Conservation (phyloP, 2,113 vertebrate species). For the Oryzias javanicus region DNA sequence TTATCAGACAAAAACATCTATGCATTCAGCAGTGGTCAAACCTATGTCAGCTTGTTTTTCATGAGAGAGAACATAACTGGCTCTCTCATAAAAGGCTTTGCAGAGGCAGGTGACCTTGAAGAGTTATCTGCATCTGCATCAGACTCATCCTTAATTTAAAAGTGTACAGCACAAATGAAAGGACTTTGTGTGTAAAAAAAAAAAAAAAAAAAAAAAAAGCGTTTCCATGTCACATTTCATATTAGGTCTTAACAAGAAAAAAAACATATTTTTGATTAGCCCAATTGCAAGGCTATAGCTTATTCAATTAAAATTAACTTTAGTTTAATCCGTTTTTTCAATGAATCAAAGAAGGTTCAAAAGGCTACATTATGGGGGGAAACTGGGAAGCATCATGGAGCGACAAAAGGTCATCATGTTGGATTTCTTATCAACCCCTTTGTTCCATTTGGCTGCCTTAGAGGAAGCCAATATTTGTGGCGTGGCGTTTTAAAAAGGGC, state of each 20-base stretch:
- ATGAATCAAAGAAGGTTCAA: conserved; percentile 48
- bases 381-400: conserved; percentile 44
- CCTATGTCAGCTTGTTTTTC: conserved; percentile 39
- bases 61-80: conserved; percentile 20
- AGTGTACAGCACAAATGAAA: conserved; percentile 29
- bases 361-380: conserved; percentile 34
- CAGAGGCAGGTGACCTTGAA: conserved; percentile 50
- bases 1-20: conserved; percentile 35
- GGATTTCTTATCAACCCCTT: conserved; percentile 56
- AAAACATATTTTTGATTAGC: conserved; percentile 52
- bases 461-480: conserved; percentile 49
- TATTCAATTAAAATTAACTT: conserved; percentile 61
- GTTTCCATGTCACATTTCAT: conserved; percentile 31
- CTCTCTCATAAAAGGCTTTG: conserved; percentile 38
- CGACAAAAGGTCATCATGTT: conserved; percentile 67
- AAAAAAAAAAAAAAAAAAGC: conserved; percentile 26
- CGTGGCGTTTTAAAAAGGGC: conserved; percentile 48
- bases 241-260: conserved; percentile 39
- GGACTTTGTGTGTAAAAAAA: conserved; percentile 12
- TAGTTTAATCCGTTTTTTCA: conserved; percentile 58
- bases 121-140: conserved; percentile 57
- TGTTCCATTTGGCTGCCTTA: conserved; percentile 13
- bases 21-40: conserved; percentile 34
- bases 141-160: conserved; percentile 43
- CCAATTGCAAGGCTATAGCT: conserved; percentile 44